Percentiles rank a stretch among this genome's conserved stretches.
Evolutionary conservation across 2,113 vertebrate genomes (phyloP).

Genomic region (Pandion haliaetus): DNA sequence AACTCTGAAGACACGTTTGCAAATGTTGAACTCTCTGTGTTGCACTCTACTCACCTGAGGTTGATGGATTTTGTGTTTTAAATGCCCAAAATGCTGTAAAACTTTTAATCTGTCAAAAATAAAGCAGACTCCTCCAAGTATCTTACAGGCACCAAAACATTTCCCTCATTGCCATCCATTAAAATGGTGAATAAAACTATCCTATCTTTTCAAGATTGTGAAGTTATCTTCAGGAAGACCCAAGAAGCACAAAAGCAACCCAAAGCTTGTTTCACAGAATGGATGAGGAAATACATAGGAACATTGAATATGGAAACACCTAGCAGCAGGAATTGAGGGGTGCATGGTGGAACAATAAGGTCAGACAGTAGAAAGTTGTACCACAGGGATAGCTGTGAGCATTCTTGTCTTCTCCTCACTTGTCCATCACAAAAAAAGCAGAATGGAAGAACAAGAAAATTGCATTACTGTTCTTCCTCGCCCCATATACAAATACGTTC

Average conservation of each 20-base stretch:
- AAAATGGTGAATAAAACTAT: neutral
- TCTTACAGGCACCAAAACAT: neutral
- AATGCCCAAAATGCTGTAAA: neutral
- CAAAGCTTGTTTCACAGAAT: neutral
- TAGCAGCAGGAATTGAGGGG: neutral
- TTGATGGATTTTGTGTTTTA: neutral
- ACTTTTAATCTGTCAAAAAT: neutral
- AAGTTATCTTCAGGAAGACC: neutral
- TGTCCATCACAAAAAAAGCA: neutral
- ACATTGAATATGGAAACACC: neutral
- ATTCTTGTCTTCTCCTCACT: neutral
- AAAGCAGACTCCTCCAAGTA: neutral
- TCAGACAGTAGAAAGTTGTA: neutral
- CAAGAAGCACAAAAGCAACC: neutral
- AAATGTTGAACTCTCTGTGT: neutral
- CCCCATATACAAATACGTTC: neutral
- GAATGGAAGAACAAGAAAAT: neutral
- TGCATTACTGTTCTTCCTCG: neutral
- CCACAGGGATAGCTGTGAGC: neutral
- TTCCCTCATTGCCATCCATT: neutral
- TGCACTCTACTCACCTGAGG: neutral
- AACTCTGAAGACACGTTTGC: neutral
- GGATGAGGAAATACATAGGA: neutral
- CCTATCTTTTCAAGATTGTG: neutral
- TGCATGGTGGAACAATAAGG: neutral